Base-by-base conservation (phyloP, 2,797 vertebrate genomes). In the Sebastes diploproa region DNA sequence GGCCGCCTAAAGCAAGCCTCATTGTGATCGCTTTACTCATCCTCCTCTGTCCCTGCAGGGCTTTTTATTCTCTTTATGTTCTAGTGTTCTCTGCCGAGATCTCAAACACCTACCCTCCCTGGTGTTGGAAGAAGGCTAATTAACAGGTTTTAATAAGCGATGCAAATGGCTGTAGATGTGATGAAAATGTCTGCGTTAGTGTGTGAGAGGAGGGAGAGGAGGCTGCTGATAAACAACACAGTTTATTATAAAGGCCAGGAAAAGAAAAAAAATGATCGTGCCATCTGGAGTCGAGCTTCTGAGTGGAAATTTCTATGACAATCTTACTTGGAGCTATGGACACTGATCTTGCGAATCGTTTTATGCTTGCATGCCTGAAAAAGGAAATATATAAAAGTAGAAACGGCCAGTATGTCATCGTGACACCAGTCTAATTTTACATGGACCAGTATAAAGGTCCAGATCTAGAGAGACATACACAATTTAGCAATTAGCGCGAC, bases 61-160 rank as follows among this genome's bases (percentile, higher is more conserved):
- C 25, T 69, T 22, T 30, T 34, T 58, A 13, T 63, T 4, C n/a
- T 67, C 55, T 20, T 20, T 2, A 13, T 60, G 16, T 56, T 76
- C 56, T 20, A 34, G 11, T 42, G 61, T 80, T 18, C 56, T 77
- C 30, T 22, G 2, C 22, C 46, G 70, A 25, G 7, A 63, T 38
- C 20, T 75, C 30, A 16, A 62, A 80, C 72, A 68, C 61, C n/a
- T n/a, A 32, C 18, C 62, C 61, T 61, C 25, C n/a, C 42, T 55
- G 54, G 23, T 60, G 68, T 69, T 56, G 29, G 25, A 20, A 77
- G 61, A 69, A 64, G 34, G 20, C 70, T 78, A 34, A 85, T 91
- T 80, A 73, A 81, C 77, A 81, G 68, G 72, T 89, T 89, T 91
- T 86, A 86, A 60, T 80, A 80, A 83, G 77, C 80, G 8, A 73